A percentile compares a stretch with the other conserved stretches of the same genome.
Conservation (phyloP, 2,113 vertebrate genomes). For the Atrichornis clamosus region DNA sequence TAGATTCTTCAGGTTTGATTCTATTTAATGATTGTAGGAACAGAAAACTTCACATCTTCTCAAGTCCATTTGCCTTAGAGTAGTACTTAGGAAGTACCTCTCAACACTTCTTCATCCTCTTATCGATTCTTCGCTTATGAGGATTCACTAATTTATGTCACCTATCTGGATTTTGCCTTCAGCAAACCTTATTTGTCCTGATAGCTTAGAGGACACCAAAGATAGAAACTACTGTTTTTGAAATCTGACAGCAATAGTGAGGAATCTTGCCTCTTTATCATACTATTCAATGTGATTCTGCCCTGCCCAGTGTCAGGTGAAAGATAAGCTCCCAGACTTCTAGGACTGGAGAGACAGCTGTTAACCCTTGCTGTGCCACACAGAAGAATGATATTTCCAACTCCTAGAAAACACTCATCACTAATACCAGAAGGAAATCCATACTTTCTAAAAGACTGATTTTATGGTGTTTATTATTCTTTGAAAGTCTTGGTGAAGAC, state of each 20-base stretch:
- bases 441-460: neutral
- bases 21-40: neutral
- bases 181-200: neutral
- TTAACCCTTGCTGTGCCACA: rapidly evolving
- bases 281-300: neutral
- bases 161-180: neutral
- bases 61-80: neutral
- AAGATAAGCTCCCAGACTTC: neutral
- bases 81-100: neutral
- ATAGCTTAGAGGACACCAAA: neutral
- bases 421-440: neutral
- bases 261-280: neutral
- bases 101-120: neutral
- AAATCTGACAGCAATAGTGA: neutral
- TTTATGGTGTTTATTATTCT: neutral
- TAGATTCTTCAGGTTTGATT: neutral
- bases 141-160: neutral
- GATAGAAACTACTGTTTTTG: neutral
- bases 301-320: neutral
- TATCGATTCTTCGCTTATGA: neutral
- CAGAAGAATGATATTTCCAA: neutral
- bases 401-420: neutral
- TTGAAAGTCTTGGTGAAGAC: neutral
- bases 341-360: neutral
- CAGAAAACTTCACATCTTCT: neutral